phyloP scores from a whole-genome alignment of 23 tunicate species.

The Clavelina lepadiformis region DNA sequence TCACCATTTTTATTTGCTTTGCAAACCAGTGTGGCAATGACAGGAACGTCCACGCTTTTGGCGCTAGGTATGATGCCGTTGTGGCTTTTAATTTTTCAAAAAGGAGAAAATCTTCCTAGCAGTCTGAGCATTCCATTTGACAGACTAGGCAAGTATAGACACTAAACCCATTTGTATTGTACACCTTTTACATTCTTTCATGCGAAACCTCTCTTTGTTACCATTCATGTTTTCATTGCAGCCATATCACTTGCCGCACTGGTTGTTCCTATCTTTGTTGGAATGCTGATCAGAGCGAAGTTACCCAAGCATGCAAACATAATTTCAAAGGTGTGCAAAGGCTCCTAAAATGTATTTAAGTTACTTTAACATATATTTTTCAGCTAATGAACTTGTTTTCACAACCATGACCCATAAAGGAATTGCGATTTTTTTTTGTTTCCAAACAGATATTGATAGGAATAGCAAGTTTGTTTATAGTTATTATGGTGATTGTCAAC shows the following conservation, averaged over 20 bases:
- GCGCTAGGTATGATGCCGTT: slow-evolving; percentile 62
- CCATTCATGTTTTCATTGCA: slow-evolving; percentile 2
- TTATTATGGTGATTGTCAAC: slow-evolving; percentile 11
- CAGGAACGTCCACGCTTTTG: slow-evolving; percentile 37
- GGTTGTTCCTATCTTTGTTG: slow-evolving; percentile 35
- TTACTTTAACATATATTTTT: too few relatives aligned
- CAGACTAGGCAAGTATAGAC: slow-evolving; percentile 23
- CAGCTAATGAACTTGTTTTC: too few relatives aligned
- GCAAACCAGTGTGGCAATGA: slow-evolving; percentile 52
- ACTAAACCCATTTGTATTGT: too few relatives aligned
- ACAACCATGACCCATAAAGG: background rate
- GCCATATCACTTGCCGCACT: slow-evolving; percentile 45
- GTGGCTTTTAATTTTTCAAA: slow-evolving; percentile 52
- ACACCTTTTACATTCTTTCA: too few relatives aligned
- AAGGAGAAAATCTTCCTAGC: background rate
- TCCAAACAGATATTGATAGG: slow-evolving; percentile 22
- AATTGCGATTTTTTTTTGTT: background rate
- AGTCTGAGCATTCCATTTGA: slow-evolving; percentile 20
- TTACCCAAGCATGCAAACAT: background rate
- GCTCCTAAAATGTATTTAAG: too few relatives aligned
- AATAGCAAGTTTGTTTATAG: slow-evolving; percentile 14
- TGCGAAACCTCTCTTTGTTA: too few relatives aligned
- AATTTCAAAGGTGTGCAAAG: slow-evolving; percentile 31
- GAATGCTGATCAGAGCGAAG: slow-evolving; percentile 32
- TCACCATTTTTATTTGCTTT: too few relatives aligned